A percentile compares a stretch with the other conserved stretches of the same genome.
Evolutionary conservation across 2,797 vertebrate species (phyloP).

Genomic region (Pagetopsis macropterus): DNA sequence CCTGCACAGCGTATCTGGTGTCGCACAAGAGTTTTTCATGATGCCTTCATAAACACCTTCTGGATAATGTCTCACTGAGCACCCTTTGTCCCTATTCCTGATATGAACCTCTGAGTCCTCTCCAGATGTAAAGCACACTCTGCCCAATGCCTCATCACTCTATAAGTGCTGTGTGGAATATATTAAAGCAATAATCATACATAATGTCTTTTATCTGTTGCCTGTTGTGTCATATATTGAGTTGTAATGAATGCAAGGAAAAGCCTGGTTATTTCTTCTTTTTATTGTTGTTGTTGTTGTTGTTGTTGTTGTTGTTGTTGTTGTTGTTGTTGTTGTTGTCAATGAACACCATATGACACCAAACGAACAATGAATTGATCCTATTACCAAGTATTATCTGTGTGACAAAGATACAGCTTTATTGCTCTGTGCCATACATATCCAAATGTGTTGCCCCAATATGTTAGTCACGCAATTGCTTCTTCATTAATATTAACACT

Average conservation of each 20-base stretch:
- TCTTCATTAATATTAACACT: background rate
- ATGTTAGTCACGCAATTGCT: background rate
- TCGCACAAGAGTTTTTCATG: background rate
- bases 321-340: background rate
- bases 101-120: conserved; percentile 30
- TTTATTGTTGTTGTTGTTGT: background rate
- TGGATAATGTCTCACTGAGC: conserved; percentile 10
- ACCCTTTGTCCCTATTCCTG: conserved; percentile 22
- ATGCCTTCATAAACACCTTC: conserved; percentile 7
- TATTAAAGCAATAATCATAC: conserved; percentile 8
- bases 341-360: background rate
- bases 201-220: conserved; percentile 4
- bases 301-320: background rate
- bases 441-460: background rate
- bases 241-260: background rate
- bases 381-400: background rate
- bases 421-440: background rate
- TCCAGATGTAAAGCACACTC: conserved; percentile 28
- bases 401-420: background rate
- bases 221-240: conserved; percentile 1
- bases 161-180: conserved; percentile 14
- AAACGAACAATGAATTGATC: background rate
- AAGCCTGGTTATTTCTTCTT: background rate
- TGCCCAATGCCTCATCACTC: conserved; percentile 1
- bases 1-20: background rate